Base-by-base conservation (phyloP, 2,797 vertebrate genomes). In the Acanthis flammea region DNA sequence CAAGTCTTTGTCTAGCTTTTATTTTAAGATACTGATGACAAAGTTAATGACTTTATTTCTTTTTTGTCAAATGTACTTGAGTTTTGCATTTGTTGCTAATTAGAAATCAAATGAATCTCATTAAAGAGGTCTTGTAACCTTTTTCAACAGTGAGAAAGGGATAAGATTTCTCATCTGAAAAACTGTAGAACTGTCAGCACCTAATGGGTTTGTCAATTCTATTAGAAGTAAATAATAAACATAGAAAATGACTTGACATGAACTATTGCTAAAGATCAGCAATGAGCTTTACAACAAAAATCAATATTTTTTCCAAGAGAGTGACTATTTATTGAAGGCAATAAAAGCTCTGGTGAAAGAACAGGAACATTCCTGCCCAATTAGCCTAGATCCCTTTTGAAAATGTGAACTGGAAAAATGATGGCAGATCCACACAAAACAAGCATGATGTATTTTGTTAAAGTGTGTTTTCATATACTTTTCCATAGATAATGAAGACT, bases 191-290 rank as follows among this genome's bases (percentile, higher is more conserved):
- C 58, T 94, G 37, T 92, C 91, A 91, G 44, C 66, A 39, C n/a
- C 60, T 97, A 96, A 96, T 95, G 92, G 51, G 37, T 95, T 92
- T 94, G 51, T 68, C 91, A 68, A 91, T 80, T 60, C 31, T 88
- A 87, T 94, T 95, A 89, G 48, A 50, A 94, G 93, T 90, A 97
- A 96, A 94, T 97, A 96, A 97, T 94, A 97, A 95, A 96, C 91
- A 96, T 6, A 92, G 91, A 96, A 96, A 92, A 94, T 94, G 35
- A 87, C 89, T 96, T 95, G 93, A 95, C 95, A 81, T 41, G 42
- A 96, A 90, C 93, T 94, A 90, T 88, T 85, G 58, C 85, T 87
- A 91, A 90, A 51, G 33, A 75, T 93, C 57, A 91, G 41, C 83
- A 73, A 75, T 41, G 68, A 88, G 53, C 27, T 92, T 91, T 76